Conservation (phyloP, 2,797 vertebrate species). For the Paratrypauchen microcephalus region DNA sequence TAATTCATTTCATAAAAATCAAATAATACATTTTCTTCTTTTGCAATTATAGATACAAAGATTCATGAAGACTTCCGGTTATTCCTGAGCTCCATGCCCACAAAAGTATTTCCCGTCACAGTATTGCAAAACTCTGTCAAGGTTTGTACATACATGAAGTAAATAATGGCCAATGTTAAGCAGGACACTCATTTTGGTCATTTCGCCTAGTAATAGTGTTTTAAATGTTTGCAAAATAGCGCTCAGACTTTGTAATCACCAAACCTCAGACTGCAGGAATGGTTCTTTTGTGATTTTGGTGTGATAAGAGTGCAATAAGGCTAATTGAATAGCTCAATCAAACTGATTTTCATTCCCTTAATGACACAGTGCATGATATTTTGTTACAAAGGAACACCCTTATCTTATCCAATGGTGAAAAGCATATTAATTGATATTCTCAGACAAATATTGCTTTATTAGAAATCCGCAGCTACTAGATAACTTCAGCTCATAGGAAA, state of each 20-base stretch:
- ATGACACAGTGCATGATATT: neutral
- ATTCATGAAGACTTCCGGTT: slow-evolving; percentile 83
- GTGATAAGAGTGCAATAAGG: neutral
- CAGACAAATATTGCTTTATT: neutral
- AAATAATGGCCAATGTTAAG: neutral
- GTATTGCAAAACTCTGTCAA: slow-evolving; percentile 88
- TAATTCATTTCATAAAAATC: neutral
- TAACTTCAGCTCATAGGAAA: neutral
- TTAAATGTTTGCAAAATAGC: neutral
- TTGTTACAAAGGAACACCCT: neutral
- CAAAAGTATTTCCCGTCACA: slow-evolving; percentile 81
- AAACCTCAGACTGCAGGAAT: neutral
- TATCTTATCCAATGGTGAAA: neutral
- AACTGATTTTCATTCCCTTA: neutral
- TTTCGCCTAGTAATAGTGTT: neutral
- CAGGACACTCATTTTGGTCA: neutral
- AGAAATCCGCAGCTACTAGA: neutral
- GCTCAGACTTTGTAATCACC: neutral
- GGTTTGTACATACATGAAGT: slow-evolving; percentile 58
- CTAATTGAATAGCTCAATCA: neutral
- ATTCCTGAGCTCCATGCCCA: slow-evolving; percentile 88
- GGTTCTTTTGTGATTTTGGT: neutral
- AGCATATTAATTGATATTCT: neutral
- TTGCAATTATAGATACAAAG: slow-evolving; percentile 60
- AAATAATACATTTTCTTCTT: slow-evolving; percentile 25